These are phyloP conservation scores for Ricordea florida DNA, from an alignment of 92 coral and sea anemone species.

Conservation along the genomic window DNA sequence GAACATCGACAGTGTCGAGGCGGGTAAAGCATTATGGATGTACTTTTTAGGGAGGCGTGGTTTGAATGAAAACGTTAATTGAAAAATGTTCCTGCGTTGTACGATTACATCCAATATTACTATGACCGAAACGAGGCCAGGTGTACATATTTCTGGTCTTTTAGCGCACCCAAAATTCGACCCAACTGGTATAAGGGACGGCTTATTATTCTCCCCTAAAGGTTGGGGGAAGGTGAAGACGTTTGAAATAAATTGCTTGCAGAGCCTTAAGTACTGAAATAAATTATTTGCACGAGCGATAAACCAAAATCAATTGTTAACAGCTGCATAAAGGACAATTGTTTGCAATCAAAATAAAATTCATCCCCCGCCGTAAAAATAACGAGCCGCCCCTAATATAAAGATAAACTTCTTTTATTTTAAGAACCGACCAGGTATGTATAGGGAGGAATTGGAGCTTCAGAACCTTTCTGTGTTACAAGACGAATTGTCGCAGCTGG, in stretches of 20 bases:
- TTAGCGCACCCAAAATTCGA: conserved; percentile 5
- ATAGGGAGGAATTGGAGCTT: conserved; percentile 14
- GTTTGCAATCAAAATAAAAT: no score
- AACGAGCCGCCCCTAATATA: conserved; percentile 1
- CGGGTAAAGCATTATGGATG: no score
- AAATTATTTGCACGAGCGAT: conserved; percentile 7
- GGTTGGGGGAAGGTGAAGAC: conserved; percentile 1
- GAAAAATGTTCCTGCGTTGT: conserved; percentile 14
- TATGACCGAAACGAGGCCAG: conserved; percentile 5
- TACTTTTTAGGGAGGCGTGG: conserved; percentile 7
- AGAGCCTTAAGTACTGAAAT: conserved; percentile 12
- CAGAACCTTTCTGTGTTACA: not conserved
- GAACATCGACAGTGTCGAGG: not conserved
- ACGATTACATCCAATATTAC: conserved; percentile 1
- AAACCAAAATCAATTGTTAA: not conserved
- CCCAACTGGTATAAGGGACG: not conserved
- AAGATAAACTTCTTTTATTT: conserved; percentile 1
- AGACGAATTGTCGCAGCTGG: conserved; percentile 22
- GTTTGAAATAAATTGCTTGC: not conserved
- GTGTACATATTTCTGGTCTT: conserved; percentile 4
- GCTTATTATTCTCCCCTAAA: conserved; percentile 9
- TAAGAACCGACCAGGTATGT: conserved; percentile 10
- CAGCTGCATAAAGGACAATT: no score
- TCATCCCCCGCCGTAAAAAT: not conserved
- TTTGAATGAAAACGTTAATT: conserved; percentile 10